These are phyloP conservation scores for Drosophila kambysellisi DNA, from an alignment of 2,888 invertebrate genomes.

Conservation along the genomic window DNA sequence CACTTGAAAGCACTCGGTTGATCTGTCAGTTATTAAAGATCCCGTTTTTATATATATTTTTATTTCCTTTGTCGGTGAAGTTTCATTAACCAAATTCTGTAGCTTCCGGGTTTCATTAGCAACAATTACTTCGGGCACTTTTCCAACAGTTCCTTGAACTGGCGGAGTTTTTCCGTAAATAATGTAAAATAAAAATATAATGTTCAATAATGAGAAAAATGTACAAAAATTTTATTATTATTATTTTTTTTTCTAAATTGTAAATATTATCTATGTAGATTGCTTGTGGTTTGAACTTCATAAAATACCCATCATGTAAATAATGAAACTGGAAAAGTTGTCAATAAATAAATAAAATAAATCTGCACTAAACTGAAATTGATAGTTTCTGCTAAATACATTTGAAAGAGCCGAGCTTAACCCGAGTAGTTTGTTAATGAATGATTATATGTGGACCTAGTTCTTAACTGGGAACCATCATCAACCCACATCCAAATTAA, in stretches of 20 bases:
- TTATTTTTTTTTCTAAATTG: neutral
- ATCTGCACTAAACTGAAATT: neutral
- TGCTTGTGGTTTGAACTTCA: neutral
- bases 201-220: too few relatives aligned
- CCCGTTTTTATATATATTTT: neutral
- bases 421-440: neutral
- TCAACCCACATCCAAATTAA: constrained; percentile 18
- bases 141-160: neutral
- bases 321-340: neutral
- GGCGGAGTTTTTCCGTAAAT: neutral
- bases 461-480: neutral
- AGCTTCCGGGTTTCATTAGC: neutral
- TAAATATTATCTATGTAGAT: neutral
- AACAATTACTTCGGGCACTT: neutral
- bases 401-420: neutral
- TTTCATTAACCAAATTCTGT: neutral
- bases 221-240: neutral
- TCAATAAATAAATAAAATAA: neutral
- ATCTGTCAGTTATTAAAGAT: neutral
- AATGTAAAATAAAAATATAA: too few relatives aligned
- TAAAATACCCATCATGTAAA: neutral
- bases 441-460: neutral
- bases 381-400: neutral
- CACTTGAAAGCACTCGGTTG: neutral
- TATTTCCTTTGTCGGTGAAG: neutral